phyloP scores from a whole-genome alignment of 2,888 invertebrate species.

The Listrodromus nycthemerus region DNA sequence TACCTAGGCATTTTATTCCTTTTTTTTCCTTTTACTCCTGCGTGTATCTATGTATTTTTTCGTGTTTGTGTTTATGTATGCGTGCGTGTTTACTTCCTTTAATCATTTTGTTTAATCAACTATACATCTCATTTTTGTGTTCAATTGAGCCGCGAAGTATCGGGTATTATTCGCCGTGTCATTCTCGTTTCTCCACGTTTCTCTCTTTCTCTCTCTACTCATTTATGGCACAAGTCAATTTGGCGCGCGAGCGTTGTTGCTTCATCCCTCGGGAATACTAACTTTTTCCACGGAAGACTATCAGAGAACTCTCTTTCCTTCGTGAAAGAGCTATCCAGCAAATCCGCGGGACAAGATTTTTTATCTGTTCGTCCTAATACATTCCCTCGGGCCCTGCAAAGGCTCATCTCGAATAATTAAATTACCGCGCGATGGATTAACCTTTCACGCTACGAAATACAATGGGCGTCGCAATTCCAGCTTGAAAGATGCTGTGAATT shows the following conservation, averaged over 20 bases:
- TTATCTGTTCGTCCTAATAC: not conserved
- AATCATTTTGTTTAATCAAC: constrained; percentile 55
- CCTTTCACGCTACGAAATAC: constrained; percentile 4
- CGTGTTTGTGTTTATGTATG: not conserved
- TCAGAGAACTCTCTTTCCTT: constrained; percentile 34
- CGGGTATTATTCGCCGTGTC: constrained; percentile 44
- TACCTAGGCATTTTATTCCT: constrained; percentile 75
- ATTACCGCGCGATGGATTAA: not conserved
- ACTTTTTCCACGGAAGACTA: constrained; percentile 57
- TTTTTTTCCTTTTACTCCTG: constrained; percentile 73
- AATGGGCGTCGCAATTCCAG: not conserved
- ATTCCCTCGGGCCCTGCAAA: not conserved
- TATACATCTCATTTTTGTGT: constrained; percentile 64
- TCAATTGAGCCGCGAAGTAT: constrained; percentile 67
- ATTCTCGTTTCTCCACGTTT: constrained; percentile 38
- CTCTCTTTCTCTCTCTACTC: constrained; percentile 60
- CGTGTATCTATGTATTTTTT: constrained; percentile 65
- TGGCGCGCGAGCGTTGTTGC: constrained; percentile 69
- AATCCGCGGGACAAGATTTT: constrained; percentile 16
- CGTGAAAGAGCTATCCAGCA: constrained; percentile 19
- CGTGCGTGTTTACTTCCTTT: constrained; percentile 27
- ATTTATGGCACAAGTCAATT: constrained; percentile 80
- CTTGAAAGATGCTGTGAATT: not conserved
- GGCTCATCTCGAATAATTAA: not conserved
- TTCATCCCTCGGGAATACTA: constrained; percentile 43